These are phyloP conservation scores for Rattus norvegicus DNA, from an alignment of 2,113 vertebrate species.

Conservation along the genomic window GRCr8 NC_086039.1:104043001-104043500, in stretches of 20 bases:
- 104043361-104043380: not conserved
- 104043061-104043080: not conserved
- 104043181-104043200: not conserved
- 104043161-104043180: not conserved
- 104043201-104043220: not conserved
- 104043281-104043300: not conserved
- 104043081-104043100: not conserved
- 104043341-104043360: not conserved
- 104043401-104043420: not conserved
- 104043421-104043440: not conserved
- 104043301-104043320: not conserved
- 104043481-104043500: no score
- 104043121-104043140: not conserved
- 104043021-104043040: not conserved
- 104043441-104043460: no score
- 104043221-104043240: no score
- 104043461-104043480: no score
- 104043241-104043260: not conserved
- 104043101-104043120: not conserved
- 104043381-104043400: not conserved
- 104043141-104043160: not conserved
- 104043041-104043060: not conserved
- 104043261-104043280: not conserved
- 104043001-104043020: no score
- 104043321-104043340: not conserved